A percentile compares a stretch with the other conserved stretches of the same genome.
Conservation (phyloP, 2,113 vertebrate genomes). For the Channa maculata region DNA sequence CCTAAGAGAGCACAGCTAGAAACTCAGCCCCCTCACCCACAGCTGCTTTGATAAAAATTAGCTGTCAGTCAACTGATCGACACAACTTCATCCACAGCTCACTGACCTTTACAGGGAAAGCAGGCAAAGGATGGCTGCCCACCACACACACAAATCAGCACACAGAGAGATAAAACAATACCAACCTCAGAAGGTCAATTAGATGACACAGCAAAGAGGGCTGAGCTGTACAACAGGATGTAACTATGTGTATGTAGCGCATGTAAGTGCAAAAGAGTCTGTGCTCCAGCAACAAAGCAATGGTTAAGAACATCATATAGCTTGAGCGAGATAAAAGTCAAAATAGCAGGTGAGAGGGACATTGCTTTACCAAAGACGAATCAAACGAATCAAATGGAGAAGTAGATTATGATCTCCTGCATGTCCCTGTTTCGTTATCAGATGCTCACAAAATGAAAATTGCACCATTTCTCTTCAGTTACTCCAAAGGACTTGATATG, state of each 20-base stretch:
- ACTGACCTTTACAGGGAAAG: slow-evolving; percentile 77
- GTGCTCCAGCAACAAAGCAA: slow-evolving; percentile 6
- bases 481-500: slow-evolving; percentile 70
- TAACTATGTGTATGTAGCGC: background rate
- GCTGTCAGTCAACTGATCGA: slow-evolving; percentile 70
- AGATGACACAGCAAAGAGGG: slow-evolving; percentile 58
- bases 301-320: slow-evolving; percentile 57
- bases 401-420: slow-evolving; percentile 57
- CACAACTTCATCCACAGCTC: slow-evolving; percentile 68
- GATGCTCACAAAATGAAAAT: slow-evolving; percentile 65
- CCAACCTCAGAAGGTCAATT: slow-evolving; percentile 57
- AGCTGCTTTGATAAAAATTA: slow-evolving; percentile 77
- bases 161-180: slow-evolving; percentile 68
- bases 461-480: slow-evolving; percentile 52
- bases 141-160: slow-evolving; percentile 61
- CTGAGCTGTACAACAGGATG: slow-evolving; percentile 26
- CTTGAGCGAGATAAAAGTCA: slow-evolving; percentile 51
- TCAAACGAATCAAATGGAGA: slow-evolving; percentile 47
- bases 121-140: slow-evolving; percentile 50
- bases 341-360: slow-evolving; percentile 29
- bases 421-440: slow-evolving; percentile 50
- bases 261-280: background rate
- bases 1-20: slow-evolving; percentile 28
- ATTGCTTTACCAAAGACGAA: slow-evolving; percentile 34
- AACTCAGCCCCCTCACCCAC: slow-evolving; percentile 8